Conservation (phyloP, 2,113 vertebrate genomes). For the Stegostoma tigrinum region DNA sequence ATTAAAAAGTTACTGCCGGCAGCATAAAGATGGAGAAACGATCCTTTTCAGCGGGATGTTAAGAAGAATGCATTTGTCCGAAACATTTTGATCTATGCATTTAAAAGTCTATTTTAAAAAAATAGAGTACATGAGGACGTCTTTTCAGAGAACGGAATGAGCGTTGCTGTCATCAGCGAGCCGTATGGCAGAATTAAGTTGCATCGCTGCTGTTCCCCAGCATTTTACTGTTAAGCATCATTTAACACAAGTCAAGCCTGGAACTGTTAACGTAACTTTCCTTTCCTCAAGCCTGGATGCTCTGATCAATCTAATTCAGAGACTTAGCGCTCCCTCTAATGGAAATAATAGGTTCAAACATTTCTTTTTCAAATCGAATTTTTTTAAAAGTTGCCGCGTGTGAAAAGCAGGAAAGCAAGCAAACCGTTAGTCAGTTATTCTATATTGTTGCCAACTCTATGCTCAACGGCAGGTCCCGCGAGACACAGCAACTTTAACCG, state of each 20-base stretch:
- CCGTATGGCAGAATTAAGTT: neutral
- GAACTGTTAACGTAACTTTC: neutral
- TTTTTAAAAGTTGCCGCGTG: neutral
- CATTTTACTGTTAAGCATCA: neutral
- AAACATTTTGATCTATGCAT: neutral
- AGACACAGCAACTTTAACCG: neutral
- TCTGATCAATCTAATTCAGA: neutral
- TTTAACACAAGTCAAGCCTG: neutral
- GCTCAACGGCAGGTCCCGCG: neutral
- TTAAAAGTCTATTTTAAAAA: neutral
- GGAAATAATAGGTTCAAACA: neutral
- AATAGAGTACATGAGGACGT: neutral
- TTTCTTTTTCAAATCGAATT: neutral
- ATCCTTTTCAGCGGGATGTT: neutral
- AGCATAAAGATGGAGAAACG: neutral
- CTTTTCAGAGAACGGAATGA: neutral
- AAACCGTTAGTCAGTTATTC: neutral
- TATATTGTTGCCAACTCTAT: neutral
- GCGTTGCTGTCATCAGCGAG: neutral
- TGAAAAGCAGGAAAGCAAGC: neutral
- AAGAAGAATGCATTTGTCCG: neutral
- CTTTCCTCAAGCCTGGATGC: neutral
- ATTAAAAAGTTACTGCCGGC: neutral
- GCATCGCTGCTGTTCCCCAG: neutral
- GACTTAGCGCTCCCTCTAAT: slow-evolving; percentile 32